Conservation (phyloP, 53 echinoderm and acorn worm genomes). For the Arbacia lixula region DNA sequence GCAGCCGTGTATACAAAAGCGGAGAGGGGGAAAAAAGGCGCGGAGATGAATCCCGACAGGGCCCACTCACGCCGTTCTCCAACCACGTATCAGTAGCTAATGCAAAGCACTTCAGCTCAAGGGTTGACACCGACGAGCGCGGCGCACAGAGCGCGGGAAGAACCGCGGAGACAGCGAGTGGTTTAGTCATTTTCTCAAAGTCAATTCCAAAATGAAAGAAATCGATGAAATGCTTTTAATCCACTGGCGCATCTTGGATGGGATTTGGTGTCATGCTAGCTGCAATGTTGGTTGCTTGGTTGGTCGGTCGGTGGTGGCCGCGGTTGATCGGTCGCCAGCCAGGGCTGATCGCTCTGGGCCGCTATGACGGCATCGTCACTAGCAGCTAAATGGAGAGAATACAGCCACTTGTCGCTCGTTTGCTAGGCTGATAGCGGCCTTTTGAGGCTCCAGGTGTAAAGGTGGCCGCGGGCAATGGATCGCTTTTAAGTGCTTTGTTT, state of each 20-base stretch:
- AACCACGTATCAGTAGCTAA: slow-evolving; percentile 55
- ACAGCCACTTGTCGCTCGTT: slow-evolving; percentile 57
- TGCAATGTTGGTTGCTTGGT: slow-evolving; percentile 10
- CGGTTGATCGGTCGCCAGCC: slow-evolving; percentile 19
- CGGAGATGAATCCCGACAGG: slow-evolving; percentile 23
- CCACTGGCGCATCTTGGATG: slow-evolving; percentile 54
- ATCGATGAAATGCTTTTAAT: slow-evolving; percentile 60
- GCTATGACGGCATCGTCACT: slow-evolving; percentile 34
- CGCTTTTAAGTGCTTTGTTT: slow-evolving; percentile 35
- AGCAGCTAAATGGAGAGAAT: slow-evolving; percentile 41
- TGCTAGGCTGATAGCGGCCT: slow-evolving; percentile 12
- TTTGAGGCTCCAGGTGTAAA: slow-evolving; percentile 50
- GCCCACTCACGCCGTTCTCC: slow-evolving; percentile 19
- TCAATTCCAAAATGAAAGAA: slow-evolving; percentile 61
- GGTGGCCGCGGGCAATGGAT: slow-evolving; percentile 39
- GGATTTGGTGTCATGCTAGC: slow-evolving; percentile 37
- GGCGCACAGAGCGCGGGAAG: slow-evolving; percentile 6
- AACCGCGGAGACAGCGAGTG: slow-evolving; percentile 48
- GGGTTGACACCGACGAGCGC: slow-evolving; percentile 33
- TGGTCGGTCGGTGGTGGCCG: slow-evolving; percentile 11
- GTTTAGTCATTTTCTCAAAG: slow-evolving; percentile 58
- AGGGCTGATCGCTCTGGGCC: slow-evolving; percentile 34
- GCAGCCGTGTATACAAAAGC: slow-evolving; percentile 48
- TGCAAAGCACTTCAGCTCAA: slow-evolving; percentile 55
- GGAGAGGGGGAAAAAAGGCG: slow-evolving; percentile 27